phyloP scores from a whole-genome alignment of 2,113 vertebrate species.

The Dolichotis patagonum region DNA sequence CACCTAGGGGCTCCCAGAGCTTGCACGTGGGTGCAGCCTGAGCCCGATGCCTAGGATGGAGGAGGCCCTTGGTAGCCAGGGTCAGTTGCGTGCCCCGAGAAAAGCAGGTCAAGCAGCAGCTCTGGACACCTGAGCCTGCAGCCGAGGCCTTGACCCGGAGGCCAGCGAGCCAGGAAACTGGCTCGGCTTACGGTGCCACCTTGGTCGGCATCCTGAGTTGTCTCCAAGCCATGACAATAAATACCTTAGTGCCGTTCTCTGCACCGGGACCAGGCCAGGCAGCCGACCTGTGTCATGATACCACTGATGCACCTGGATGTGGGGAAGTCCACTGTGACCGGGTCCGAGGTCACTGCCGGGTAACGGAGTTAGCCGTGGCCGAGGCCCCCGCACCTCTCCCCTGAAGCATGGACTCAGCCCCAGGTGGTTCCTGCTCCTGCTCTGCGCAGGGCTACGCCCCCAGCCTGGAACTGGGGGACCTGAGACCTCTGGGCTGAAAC shows the following conservation, averaged over 20 bases:
- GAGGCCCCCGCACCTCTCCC: not conserved
- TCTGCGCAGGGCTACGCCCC: not conserved
- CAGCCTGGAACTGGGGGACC: not conserved
- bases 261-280: not conserved
- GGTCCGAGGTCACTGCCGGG: not conserved
- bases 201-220: not conserved
- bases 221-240: not conserved
- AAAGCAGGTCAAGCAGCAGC: not conserved
- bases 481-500: not conserved
- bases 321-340: not conserved
- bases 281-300: not conserved
- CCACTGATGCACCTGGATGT: too few species aligned
- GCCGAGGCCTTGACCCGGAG: not conserved
- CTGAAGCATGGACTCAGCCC: not conserved
- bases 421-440: accelerated
- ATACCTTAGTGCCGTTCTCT: not conserved
- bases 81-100: too few species aligned
- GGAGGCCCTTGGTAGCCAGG: accelerated
- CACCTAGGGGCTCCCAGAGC: not conserved
- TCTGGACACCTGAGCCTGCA: not conserved
- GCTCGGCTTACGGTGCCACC: not conserved
- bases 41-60: not conserved
- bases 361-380: too few species aligned
- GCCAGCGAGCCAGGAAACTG: too few species aligned
- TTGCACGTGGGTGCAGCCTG: accelerated